Evolutionary conservation across 2,113 vertebrate species (phyloP), one percentile per base, ranked within the genome.

Genomic region (Anser cygnoides): DNA sequence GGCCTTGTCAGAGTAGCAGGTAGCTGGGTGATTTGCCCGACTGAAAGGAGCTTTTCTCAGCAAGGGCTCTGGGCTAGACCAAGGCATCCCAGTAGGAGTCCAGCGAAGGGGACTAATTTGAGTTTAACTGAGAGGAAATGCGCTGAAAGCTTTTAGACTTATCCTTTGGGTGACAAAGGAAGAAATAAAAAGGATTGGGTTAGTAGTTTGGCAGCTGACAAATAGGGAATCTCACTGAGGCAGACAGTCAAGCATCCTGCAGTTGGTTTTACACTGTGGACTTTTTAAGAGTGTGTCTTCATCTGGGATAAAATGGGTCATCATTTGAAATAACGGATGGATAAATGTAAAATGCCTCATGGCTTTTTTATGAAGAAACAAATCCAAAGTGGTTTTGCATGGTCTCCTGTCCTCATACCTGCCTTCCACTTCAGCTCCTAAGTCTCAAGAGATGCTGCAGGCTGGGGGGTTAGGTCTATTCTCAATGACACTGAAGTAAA

Each of bases 41-140:
- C 94, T 97, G 82, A 97, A 98, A 98, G 93, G 97, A 94, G 93
- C 83, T 98, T 98, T 98, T 97, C 97, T 95, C 97, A 97, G 98
- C 95, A 91, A 95, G 97, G 5, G n/a, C 93, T 92, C 96, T 92
- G 93, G 83, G 93, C 92, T 89, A 97, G 92, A 96, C 94, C 92
- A 93, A 93, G 97, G 92, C 93, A 66, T 89, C 97, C 78, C 97
- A 80, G 96, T 94, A 96, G 98, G 98, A 97, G 96, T 80, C 93
- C 89, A 73, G 82, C 78, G 76, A 92, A 97, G 89, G 95, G 92
- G 92, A 97, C 97, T 98, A 96, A 98, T 98, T 98, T 97, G 97
- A 93, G 96, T 95, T 97, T 96, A 96, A 95, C 96, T 55, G 44
- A 82, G 95, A 96, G 96, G 95, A 97, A 97, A 87, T 93, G 84